phyloP scores from a whole-genome alignment of 2,797 vertebrate species.

The Chaetophractus vellerosus region DNA sequence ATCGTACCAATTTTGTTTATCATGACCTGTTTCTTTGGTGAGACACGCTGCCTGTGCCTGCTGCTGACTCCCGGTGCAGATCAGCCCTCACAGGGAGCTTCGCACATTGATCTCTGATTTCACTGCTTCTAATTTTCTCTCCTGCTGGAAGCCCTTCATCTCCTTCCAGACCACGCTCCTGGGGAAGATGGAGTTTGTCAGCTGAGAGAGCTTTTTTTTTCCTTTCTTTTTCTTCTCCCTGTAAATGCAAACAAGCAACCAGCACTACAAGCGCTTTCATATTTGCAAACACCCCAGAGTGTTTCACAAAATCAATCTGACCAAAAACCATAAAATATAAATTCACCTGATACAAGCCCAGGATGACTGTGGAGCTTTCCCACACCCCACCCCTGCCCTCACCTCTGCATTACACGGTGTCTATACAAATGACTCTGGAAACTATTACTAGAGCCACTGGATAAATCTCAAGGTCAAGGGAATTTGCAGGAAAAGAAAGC shows the following conservation, averaged over 20 bases:
- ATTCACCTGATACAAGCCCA: conserved; percentile 76
- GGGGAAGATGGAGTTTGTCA: conserved; percentile 9
- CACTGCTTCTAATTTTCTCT: conserved; percentile 21
- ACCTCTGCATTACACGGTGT: not conserved
- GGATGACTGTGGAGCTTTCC: conserved; percentile 63
- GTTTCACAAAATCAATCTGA: conserved; percentile 83
- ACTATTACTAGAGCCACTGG: conserved; percentile 37
- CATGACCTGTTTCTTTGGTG: conserved; percentile 72
- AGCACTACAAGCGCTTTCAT: conserved; percentile 79
- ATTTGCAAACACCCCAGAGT: conserved; percentile 85
- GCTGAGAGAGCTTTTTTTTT: conserved; percentile 69
- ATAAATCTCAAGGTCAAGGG: conserved; percentile 82
- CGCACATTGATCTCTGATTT: not conserved
- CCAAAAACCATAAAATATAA: conserved; percentile 82
- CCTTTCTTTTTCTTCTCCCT: conserved; percentile 78
- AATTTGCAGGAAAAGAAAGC: conserved; percentile 76
- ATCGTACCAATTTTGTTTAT: conserved; percentile 78
- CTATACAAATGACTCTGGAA: conserved; percentile 66
- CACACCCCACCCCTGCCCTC: not conserved
- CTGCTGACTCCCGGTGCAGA: conserved; percentile 51
- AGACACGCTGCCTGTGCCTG: conserved; percentile 66
- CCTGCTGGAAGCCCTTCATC: conserved; percentile 76
- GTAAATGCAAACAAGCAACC: conserved; percentile 81
- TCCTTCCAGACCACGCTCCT: conserved; percentile 65
- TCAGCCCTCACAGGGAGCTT: conserved; percentile 65